Evolutionary conservation across 2,113 vertebrate genomes (phyloP).

Genomic region (Sorex araneus): DNA sequence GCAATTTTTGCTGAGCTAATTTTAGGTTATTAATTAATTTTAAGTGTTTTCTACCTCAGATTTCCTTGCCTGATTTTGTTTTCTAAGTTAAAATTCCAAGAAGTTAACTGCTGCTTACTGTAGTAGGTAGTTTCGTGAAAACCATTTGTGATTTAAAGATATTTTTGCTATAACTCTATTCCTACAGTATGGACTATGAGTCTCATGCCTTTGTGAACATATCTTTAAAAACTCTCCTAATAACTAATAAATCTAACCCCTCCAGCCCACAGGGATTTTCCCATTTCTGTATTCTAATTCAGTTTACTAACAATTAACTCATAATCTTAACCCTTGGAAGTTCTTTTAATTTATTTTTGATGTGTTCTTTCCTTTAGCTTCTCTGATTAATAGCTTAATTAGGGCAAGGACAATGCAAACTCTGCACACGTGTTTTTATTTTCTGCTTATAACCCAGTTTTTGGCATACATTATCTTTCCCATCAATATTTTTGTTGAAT

Average conservation of each 20-base stretch:
- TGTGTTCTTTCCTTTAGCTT: conserved; percentile 61
- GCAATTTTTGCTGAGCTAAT: conserved; percentile 29
- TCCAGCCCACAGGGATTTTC: conserved; percentile 9
- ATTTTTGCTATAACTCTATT: conserved; percentile 35
- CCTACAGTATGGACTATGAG: background rate
- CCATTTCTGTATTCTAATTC: conserved; percentile 56
- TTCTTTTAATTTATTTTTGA: conserved; percentile 63
- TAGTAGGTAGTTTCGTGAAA: background rate
- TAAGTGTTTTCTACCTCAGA: background rate
- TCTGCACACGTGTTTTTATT: background rate
- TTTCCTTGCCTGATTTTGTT: conserved; percentile 44
- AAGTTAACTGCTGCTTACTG: background rate
- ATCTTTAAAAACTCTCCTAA: background rate
- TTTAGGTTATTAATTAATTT: conserved; percentile 9
- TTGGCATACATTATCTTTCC: background rate
- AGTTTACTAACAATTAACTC: conserved; percentile 50
- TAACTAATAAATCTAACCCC: conserved; percentile 58
- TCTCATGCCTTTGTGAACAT: background rate
- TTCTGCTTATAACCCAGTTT: background rate
- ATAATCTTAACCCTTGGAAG: conserved; percentile 38
- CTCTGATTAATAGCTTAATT: conserved; percentile 57
- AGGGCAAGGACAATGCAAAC: conserved; percentile 2
- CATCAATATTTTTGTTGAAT: conserved; percentile 45
- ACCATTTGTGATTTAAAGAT: background rate
- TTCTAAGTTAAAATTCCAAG: conserved; percentile 47